Conservation (phyloP, 2,797 vertebrate species). For the Percopsis omiscomaycus region DNA sequence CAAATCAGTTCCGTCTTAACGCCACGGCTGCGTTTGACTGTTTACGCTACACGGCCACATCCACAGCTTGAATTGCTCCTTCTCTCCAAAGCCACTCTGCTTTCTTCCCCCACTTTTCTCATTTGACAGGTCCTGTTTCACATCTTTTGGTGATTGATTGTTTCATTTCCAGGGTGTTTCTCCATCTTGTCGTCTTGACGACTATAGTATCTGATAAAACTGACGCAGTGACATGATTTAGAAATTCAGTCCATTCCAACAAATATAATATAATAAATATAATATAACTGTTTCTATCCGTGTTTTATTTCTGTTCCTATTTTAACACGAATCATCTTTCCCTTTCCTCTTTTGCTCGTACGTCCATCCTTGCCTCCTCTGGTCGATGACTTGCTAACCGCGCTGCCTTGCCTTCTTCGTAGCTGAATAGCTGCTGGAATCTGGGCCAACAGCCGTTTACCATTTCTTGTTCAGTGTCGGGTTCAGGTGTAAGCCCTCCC, state of each 20-base stretch:
- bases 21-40: constrained; percentile 21
- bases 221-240: too few relatives aligned
- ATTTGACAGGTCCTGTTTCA: constrained; percentile 3
- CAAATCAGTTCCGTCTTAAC: constrained; percentile 29
- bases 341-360: constrained; percentile 17
- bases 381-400: constrained; percentile 25
- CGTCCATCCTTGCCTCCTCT: constrained; percentile 21
- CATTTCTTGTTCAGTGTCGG: constrained; percentile 29
- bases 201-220: too few relatives aligned
- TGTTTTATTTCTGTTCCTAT: constrained; percentile 17
- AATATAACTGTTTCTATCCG: constrained; percentile 15
- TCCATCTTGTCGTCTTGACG: too few relatives aligned
- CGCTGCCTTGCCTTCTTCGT: constrained; percentile 44
- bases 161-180: constrained; percentile 11
- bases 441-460: constrained; percentile 35
- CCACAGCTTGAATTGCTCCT: neutral
- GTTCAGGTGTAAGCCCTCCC: constrained; percentile 33
- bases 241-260: too few relatives aligned
- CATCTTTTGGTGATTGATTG: constrained; percentile 5
- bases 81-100: constrained; percentile 22
- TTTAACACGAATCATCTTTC: neutral
- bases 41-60: constrained; percentile 10
- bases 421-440: constrained; percentile 51
- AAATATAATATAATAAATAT: too few relatives aligned
- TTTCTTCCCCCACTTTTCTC: constrained; percentile 10